Evolutionary conservation across 1,140 invertebrate genomes (phyloP), one percentile per base, ranked within the genome.

Genomic region (Latrodectus geometricus): DNA sequence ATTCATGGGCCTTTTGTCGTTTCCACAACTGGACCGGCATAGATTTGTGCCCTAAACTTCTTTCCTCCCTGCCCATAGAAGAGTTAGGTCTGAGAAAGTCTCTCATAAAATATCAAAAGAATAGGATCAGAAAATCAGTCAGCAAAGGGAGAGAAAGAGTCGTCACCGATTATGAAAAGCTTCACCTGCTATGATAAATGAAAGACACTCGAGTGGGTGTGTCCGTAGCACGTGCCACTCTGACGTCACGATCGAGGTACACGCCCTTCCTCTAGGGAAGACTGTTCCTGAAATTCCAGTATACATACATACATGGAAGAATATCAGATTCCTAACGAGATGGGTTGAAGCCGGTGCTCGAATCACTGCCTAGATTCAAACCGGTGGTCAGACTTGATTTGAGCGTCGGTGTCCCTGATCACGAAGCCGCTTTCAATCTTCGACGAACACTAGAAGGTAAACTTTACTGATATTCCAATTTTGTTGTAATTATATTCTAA

Each of bases 211-310:
- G 17, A 61, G 82, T 84, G 61, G 82, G 82, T 84, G 82, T 84
- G 82, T 84, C 82, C 73, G 35, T 48, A 72, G 82, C 72, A 84
- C 73, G 82, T 84, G 82, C 65, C 82, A 17, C 35, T 23, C 23
- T 76, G 72, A 84, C 82, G 82, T 84, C 82, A 84, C 79, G 65
- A 73, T 15, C 8, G 82, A 61, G 54, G 54, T 21, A 54, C 54
- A 75, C 82, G 82, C 82, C 82, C 82, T 84, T 84, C 82, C 82
- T 84, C 82, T 52, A 76, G 82, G 82, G 82, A 76, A 68, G 49
- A 73, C 50, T 65, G 72, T 23, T 48, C 72, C 73, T 54, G 82
- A 84, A 84, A 84, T 84, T 84, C 82, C 82, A 73, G 72, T 76
- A 69, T 75, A 69, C 73, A 81, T 70, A 52, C 82, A 75, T 52